A percentile compares a stretch with the other conserved stretches of the same genome.
Conservation (phyloP, 2,113 vertebrate genomes). For the Formicarius rufipectus region DNA sequence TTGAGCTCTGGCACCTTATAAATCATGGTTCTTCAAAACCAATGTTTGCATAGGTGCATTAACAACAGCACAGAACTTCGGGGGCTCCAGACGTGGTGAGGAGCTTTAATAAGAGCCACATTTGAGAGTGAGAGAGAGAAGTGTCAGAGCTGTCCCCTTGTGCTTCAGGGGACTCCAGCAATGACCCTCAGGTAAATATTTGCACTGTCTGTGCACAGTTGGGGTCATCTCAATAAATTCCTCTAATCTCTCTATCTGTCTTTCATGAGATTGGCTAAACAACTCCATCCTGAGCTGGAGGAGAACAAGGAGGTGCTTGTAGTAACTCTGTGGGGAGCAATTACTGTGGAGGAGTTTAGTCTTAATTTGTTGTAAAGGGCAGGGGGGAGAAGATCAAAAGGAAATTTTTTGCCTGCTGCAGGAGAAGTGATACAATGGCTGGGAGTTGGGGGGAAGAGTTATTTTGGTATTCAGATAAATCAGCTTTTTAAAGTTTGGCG, state of each 20-base stretch:
- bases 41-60: not conserved
- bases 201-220: not conserved
- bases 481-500: not conserved
- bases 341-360: not conserved
- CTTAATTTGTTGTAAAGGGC: not conserved
- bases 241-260: not conserved
- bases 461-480: not conserved
- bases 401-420: not conserved
- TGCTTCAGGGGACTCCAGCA: accelerated
- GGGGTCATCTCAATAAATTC: not conserved
- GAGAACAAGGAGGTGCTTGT: not conserved
- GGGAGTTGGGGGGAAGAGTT: not conserved
- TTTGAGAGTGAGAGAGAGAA: not conserved
- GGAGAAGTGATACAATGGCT: not conserved
- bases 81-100: accelerated
- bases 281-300: not conserved
- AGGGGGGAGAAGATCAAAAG: not conserved
- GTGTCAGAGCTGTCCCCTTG: not conserved
- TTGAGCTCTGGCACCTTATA: accelerated
- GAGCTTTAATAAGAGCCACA: not conserved
- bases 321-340: not conserved
- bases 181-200: not conserved
- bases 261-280: not conserved
- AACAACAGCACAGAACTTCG: not conserved
- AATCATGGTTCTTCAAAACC: not conserved